These are phyloP conservation scores for Anneissia japonica DNA, from an alignment of 35 echinoderm and acorn worm species.

Conservation along the genomic window DNA sequence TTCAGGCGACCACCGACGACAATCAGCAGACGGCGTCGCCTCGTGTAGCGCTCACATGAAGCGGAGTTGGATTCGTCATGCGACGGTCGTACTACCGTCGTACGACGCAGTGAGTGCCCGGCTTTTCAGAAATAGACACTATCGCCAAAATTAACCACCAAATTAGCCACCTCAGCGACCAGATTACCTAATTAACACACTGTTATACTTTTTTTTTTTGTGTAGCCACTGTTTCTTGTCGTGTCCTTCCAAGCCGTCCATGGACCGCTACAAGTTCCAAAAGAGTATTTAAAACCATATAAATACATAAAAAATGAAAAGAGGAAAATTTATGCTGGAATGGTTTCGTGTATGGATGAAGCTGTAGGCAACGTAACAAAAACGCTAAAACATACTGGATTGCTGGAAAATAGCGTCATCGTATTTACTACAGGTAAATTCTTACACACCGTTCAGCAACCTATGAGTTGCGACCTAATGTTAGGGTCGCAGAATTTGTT, in stretches of 20 bases:
- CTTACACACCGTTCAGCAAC: too few species aligned
- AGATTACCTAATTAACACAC: neutral
- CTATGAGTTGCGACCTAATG: too few species aligned
- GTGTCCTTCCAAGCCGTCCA: slow-evolving; percentile 65
- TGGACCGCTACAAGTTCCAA: slow-evolving; percentile 58
- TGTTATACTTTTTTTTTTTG: neutral
- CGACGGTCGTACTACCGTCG: neutral
- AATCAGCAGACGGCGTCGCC: too few species aligned
- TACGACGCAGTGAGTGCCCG: neutral
- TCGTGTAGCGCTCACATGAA: neutral
- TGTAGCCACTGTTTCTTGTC: slow-evolving; percentile 58
- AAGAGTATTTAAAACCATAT: slow-evolving; percentile 36
- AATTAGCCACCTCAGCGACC: neutral
- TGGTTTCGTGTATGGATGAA: slow-evolving; percentile 60
- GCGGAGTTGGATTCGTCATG: neutral
- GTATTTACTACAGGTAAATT: slow-evolving; percentile 79
- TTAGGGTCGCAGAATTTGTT: too few species aligned
- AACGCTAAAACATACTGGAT: slow-evolving; percentile 30
- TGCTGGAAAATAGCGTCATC: slow-evolving; percentile 61
- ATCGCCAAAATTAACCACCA: neutral
- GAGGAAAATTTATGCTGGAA: slow-evolving; percentile 50
- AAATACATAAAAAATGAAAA: slow-evolving; percentile 31
- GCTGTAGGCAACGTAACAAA: slow-evolving; percentile 49
- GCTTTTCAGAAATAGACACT: neutral
- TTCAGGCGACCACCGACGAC: too few species aligned